These are phyloP conservation scores for Microlaimidae sp. DNA, from an alignment of 2,888 invertebrate genomes.

Conservation along the genomic window DNA sequence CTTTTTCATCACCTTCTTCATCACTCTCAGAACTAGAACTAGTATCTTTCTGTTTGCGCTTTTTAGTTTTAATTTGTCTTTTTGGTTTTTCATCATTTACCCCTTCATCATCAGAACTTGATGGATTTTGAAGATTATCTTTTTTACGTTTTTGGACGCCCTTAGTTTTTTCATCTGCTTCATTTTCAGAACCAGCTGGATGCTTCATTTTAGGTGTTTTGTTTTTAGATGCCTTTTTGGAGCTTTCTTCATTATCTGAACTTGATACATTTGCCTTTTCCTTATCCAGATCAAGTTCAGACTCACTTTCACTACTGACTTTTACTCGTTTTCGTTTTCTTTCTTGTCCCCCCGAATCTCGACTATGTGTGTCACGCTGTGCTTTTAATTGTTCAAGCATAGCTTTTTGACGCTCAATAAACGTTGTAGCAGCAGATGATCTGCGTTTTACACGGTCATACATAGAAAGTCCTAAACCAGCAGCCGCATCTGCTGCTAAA, in stretches of 20 bases:
- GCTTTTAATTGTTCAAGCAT: slow-evolving; percentile 14
- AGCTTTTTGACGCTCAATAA: slow-evolving; percentile 10
- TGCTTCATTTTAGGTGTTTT: not conserved
- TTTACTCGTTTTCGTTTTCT: not conserved
- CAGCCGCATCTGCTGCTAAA: slow-evolving; percentile 11
- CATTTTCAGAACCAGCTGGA: too few species aligned
- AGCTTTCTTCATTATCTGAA: not conserved
- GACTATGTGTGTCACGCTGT: slow-evolving; percentile 10
- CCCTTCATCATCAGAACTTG: too few species aligned
- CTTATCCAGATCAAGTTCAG: not conserved
- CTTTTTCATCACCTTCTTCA: too few species aligned
- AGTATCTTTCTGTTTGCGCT: too few species aligned
- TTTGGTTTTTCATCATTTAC: too few species aligned
- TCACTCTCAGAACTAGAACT: too few species aligned
- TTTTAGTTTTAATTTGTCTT: too few species aligned
- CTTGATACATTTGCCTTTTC: not conserved
- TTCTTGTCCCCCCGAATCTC: not conserved
- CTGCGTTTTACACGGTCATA: slow-evolving; percentile 24
- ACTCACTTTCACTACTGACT: not conserved
- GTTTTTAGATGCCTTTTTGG: not conserved
- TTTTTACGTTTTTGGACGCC: too few species aligned
- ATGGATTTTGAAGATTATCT: too few species aligned
- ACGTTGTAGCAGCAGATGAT: slow-evolving; percentile 10
- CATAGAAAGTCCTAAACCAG: slow-evolving; percentile 19
- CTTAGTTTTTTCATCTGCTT: too few species aligned